Base-by-base conservation (phyloP, 1,140 invertebrate species). In the Thereuonema tuberculata region DNA sequence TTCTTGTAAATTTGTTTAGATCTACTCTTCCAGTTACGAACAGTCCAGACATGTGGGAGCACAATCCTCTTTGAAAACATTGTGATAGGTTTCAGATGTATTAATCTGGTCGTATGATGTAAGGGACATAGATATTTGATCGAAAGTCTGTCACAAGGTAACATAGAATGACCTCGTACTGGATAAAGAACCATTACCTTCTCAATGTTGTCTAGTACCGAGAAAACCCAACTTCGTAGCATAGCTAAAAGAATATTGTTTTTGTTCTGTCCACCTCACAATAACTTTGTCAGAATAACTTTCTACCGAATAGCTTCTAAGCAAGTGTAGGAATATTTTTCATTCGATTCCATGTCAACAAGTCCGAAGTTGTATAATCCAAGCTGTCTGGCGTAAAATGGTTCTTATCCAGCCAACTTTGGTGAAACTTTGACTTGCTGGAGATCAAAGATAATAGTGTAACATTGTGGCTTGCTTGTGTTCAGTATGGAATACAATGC, bases 171-270 rank as follows among this genome's bases (percentile, higher is more conserved):
- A 9, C 48, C 23, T 50, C 48, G 5, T 24, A 50, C 48, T 20
- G 48, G 48, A 24, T 50, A 50, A 5, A 50, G 21, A 9, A 50
- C 5, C 9, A 20, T 50, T 24, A 50, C 23, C 23, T 5, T 9
- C 21, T 17, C 5, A 20, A 50, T 50, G 21, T 50, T 50, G 9
- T 5, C 3, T 9, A 20, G 48, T 17, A 20, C 48, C 9, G 3
- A 5, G 9, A 20, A 50, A 5, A 50, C 3, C 48, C 48, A 50
- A 20, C 9, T 14, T 20, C 21, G 48, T 5, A 24, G 3, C 48
- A 50, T 50, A 5, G 48, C 48, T 21, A 50, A 21, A 50, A 50
- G 48, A 24, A 50, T 50, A 21, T 50, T 50, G 48, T 50, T 50
- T 24, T 50, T 50, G 23, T 50, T 50, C 21, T 50, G 48, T 17